Conservation (phyloP, 2,888 invertebrate species). For the Dolomedes plantarius region DNA sequence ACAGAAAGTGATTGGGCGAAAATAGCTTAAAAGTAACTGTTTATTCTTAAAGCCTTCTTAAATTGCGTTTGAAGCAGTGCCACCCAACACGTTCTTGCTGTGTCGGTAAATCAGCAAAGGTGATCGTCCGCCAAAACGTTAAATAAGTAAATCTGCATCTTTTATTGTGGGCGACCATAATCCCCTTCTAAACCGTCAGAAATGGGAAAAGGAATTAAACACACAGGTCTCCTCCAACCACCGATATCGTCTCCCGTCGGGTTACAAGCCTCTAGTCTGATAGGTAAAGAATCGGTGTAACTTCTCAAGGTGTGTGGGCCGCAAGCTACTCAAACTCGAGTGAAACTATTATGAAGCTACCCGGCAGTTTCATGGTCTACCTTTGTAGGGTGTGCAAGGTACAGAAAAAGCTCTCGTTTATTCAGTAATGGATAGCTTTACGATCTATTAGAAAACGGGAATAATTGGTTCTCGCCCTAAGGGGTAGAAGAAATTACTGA, state of each 20-base stretch:
- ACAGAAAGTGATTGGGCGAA: too few relatives aligned
- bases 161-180: background rate
- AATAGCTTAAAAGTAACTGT: too few relatives aligned
- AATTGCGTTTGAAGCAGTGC: background rate
- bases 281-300: background rate
- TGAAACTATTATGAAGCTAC: background rate
- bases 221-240: background rate
- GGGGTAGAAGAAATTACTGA: background rate
- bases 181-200: background rate
- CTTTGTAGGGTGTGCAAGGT: background rate
- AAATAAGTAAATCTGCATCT: background rate
- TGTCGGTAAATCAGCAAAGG: background rate
- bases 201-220: background rate
- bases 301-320: conserved; percentile 1
- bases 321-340: background rate
- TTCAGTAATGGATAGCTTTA: conserved; percentile 47
- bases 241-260: background rate
- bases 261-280: background rate
- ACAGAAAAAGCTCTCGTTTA: background rate
- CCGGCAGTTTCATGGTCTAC: background rate
- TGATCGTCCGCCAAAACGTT: conserved; percentile 1
- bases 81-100: background rate
- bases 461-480: conserved; percentile 28
- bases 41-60: too few relatives aligned
- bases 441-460: conserved; percentile 38